These are phyloP conservation scores for Pristionchus entomophagus DNA, from an alignment of 2,888 invertebrate genomes.

Conservation along the genomic window DNA sequence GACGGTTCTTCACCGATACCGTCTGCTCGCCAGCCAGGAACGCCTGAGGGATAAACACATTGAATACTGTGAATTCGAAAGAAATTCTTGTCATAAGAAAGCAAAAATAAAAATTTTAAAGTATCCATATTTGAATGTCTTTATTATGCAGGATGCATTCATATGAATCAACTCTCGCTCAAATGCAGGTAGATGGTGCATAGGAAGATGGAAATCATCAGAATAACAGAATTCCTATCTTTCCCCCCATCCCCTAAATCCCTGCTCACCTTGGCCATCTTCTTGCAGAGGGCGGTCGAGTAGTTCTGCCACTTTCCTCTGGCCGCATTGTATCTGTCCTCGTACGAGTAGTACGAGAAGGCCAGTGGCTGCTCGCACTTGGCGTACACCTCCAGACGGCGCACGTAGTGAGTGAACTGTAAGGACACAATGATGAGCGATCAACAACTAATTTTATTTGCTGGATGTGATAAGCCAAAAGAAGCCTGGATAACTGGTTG, in stretches of 20 bases:
- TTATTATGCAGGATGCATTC: too few relatives aligned
- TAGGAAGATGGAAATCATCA: too few relatives aligned
- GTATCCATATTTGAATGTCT: too few relatives aligned
- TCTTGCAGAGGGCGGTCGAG: neutral
- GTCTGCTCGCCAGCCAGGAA: constrained; percentile 52
- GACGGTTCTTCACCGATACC: constrained; percentile 48
- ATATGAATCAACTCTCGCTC: neutral
- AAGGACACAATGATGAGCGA: neutral
- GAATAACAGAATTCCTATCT: neutral
- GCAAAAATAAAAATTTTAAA: too few relatives aligned
- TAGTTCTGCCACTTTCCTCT: constrained; percentile 27
- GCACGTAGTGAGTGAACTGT: constrained; percentile 48
- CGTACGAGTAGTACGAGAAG: constrained; percentile 46
- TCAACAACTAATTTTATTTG: neutral
- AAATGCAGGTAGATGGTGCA: too few relatives aligned
- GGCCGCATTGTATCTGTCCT: constrained; percentile 47
- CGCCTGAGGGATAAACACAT: constrained; percentile 49
- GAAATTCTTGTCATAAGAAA: neutral
- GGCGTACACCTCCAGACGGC: constrained; percentile 51
- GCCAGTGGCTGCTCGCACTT: constrained; percentile 36
- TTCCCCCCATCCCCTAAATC: neutral
- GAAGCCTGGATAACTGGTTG: too few relatives aligned
- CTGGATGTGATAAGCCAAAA: too few relatives aligned
- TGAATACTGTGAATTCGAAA: constrained; percentile 24
- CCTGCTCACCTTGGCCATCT: constrained; percentile 44